Percentiles rank a stretch among this genome's conserved stretches.
Evolutionary conservation across 2,113 vertebrate genomes (phyloP).

Genomic region (Probosciger aterrimus): DNA sequence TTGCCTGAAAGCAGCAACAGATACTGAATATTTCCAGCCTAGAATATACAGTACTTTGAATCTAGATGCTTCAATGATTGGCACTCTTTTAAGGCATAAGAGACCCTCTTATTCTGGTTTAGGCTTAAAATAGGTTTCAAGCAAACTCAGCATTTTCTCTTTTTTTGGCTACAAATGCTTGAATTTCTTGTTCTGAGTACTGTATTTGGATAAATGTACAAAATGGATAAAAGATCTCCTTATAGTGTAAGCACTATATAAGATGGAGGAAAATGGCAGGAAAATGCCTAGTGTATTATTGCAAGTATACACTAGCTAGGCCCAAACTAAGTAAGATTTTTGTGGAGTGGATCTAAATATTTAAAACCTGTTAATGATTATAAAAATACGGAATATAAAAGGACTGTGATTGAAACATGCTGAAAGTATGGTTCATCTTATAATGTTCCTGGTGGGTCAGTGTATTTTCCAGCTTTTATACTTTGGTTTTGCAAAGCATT

Average conservation of each 20-base stretch:
- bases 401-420: not conserved
- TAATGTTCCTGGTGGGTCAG: not conserved
- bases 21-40: not conserved
- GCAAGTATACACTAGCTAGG: not conserved
- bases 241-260: not conserved
- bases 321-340: not conserved
- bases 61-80: not conserved
- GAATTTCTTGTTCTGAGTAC: not conserved
- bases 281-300: not conserved
- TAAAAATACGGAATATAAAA: not conserved
- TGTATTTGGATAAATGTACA: not conserved
- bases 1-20: slow-evolving; percentile 6
- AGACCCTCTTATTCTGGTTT: slow-evolving; percentile 8
- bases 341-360: not conserved
- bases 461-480: not conserved
- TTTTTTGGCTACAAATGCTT: not conserved
- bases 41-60: slow-evolving; percentile 36
- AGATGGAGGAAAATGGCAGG: not conserved
- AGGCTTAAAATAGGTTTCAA: slow-evolving; percentile 50
- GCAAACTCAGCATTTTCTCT: not conserved
- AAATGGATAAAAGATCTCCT: not conserved
- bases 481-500: not conserved
- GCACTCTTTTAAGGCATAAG: not conserved
- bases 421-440: not conserved
- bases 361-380: not conserved